Conservation (phyloP, 1,140 invertebrate genomes). For the Drosophila micromelanica region DNA sequence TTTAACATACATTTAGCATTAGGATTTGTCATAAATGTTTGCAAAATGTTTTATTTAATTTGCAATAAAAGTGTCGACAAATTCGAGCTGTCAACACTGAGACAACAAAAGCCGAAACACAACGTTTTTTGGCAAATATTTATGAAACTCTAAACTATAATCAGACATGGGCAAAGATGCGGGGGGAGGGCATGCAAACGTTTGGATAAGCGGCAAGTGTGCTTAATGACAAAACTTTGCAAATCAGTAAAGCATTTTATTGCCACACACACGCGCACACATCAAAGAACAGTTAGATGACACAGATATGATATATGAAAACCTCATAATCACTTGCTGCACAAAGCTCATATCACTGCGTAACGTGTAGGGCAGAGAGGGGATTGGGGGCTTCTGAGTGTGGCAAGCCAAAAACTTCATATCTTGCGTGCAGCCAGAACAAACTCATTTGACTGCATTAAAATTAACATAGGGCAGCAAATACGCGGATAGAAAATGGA, state of each 20-base stretch:
- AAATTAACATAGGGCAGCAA: slow-evolving; percentile 48
- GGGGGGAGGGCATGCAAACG: slow-evolving; percentile 10
- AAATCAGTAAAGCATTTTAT: slow-evolving; percentile 79
- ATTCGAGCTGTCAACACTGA: slow-evolving; percentile 48
- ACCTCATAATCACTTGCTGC: slow-evolving; percentile 69
- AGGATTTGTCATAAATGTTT: slow-evolving; percentile 28
- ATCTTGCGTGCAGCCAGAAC: slow-evolving; percentile 42
- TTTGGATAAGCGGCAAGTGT: slow-evolving; percentile 60
- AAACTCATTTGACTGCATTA: slow-evolving; percentile 78
- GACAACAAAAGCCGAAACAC: slow-evolving; percentile 41
- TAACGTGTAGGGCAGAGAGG: too few species aligned
- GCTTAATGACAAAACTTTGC: slow-evolving; percentile 79
- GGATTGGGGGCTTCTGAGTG: not conserved
- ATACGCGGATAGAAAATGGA: too few species aligned
- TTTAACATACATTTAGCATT: slow-evolving; percentile 3
- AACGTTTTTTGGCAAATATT: slow-evolving; percentile 64
- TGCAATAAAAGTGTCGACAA: slow-evolving; percentile 57
- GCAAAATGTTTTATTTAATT: slow-evolving; percentile 38
- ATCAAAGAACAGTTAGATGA: slow-evolving; percentile 46
- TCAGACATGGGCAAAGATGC: slow-evolving; percentile 33
- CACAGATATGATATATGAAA: slow-evolving; percentile 58
- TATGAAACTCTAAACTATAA: slow-evolving; percentile 70
- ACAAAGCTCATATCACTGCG: slow-evolving; percentile 39
- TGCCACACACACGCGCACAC: slow-evolving; percentile 52
- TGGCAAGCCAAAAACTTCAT: slow-evolving; percentile 54